These are phyloP conservation scores for Pachymerium ferrugineum DNA, from an alignment of 2,888 invertebrate genomes.

Conservation along the genomic window DNA sequence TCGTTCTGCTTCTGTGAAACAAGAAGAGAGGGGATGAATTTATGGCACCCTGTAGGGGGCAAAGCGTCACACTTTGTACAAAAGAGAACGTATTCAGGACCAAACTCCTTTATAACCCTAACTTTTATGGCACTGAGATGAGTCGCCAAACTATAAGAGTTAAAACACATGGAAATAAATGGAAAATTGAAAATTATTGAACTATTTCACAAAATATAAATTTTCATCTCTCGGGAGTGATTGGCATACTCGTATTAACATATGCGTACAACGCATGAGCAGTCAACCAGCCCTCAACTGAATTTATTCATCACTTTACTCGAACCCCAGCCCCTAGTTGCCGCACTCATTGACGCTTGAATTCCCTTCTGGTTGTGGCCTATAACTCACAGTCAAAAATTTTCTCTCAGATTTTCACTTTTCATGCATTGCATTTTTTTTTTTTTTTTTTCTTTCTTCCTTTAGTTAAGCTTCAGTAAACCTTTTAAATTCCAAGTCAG, in stretches of 20 bases:
- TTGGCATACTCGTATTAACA: neutral
- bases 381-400: neutral
- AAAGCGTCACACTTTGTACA: neutral
- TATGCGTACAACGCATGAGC: neutral
- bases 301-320: slow-evolving; percentile 2
- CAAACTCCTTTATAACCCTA: neutral
- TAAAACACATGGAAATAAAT: neutral
- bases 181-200: neutral
- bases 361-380: neutral
- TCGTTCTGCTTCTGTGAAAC: neutral
- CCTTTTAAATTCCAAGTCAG: neutral
- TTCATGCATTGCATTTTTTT: no score
- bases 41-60: neutral
- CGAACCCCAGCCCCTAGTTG: neutral
- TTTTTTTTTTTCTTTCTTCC: no score
- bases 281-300: neutral
- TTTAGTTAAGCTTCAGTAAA: no score
- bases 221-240: neutral
- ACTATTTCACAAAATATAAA: neutral
- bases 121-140: neutral
- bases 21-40: slow-evolving; percentile 2
- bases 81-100: neutral
- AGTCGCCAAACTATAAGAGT: no score
- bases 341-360: neutral
- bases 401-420: no score